A percentile compares a stretch with the other conserved stretches of the same genome.
These are phyloP conservation scores for Siderastrea siderea DNA, from an alignment of 92 coral and sea anemone species.

Conservation along the genomic window DNA sequence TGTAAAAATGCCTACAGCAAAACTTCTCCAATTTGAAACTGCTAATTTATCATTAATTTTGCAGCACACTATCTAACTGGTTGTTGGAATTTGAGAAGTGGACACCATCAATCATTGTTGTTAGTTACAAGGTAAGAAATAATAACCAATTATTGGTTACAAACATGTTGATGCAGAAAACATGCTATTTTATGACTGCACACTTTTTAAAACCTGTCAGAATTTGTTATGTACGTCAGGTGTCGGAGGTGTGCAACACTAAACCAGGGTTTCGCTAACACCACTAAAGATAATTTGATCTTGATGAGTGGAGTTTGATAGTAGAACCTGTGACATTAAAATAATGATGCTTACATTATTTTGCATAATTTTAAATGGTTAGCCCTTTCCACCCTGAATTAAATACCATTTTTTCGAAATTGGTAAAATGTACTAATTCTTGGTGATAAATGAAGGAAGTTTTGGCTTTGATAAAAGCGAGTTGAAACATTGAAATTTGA, in stretches of 20 bases:
- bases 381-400: background rate
- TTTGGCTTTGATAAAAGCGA: too few species aligned
- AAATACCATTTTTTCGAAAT: too few species aligned
- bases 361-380: background rate
- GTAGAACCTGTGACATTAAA: slow-evolving; percentile 89
- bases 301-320: slow-evolving; percentile 99
- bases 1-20: too few species aligned
- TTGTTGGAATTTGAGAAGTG: slow-evolving; percentile 94
- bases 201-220: slow-evolving; percentile 81
- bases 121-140: slow-evolving; percentile 90
- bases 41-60: background rate
- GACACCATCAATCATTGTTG: slow-evolving; percentile 88
- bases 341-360: background rate
- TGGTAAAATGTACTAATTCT: too few species aligned
- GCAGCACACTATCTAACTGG: slow-evolving; percentile 98
- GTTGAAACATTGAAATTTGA: too few species aligned
- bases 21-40: background rate
- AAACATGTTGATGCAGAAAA: too few species aligned
- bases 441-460: too few species aligned
- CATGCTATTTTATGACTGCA: background rate
- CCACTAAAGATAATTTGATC: slow-evolving; percentile 84
- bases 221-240: slow-evolving; percentile 79
- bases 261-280: slow-evolving; percentile 98
- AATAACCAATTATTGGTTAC: too few species aligned
- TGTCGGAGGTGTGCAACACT: slow-evolving; percentile 93